Evolutionary conservation across 2,888 invertebrate genomes (phyloP).

Genomic region (Napeogenes sylphis): DNA sequence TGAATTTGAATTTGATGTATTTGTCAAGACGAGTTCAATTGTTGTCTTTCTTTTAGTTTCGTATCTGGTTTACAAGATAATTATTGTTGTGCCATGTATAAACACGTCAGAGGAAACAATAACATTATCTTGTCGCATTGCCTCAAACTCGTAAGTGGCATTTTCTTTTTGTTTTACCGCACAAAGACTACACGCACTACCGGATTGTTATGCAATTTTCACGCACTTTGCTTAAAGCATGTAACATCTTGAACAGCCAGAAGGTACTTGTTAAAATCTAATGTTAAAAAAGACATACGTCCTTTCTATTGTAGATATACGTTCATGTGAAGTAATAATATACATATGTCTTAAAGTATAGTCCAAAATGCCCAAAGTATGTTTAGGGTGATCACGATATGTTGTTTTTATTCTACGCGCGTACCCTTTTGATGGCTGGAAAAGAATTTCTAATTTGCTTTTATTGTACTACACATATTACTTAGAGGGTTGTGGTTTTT

Average conservation of each 20-base stretch:
- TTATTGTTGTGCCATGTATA: too few relatives aligned
- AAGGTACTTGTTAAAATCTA: background rate
- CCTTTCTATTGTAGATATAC: too few relatives aligned
- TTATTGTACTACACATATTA: conserved; percentile 6
- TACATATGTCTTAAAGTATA: background rate
- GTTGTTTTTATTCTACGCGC: conserved; percentile 47
- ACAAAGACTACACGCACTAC: conserved; percentile 2
- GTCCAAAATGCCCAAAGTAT: background rate
- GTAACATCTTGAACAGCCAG: background rate
- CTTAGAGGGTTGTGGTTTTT: conserved; percentile 6
- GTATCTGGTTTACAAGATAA: background rate
- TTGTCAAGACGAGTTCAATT: too few relatives aligned
- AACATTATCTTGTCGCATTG: background rate
- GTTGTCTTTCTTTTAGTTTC: background rate
- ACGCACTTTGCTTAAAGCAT: conserved; percentile 8
- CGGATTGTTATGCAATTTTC: conserved; percentile 6
- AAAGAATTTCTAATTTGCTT: conserved; percentile 42
- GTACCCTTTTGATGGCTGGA: conserved; percentile 40
- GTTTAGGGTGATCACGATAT: conserved; percentile 1
- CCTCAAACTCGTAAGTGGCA: conserved; percentile 1
- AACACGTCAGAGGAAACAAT: conserved; percentile 1
- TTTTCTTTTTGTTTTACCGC: background rate
- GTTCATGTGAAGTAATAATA: too few relatives aligned
- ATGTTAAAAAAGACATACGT: background rate
- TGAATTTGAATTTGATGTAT: too few relatives aligned